Evolutionary conservation across 1,140 invertebrate species (phyloP), one percentile per base, ranked within the genome.

Genomic region (Eriocheir sinensis): DNA sequence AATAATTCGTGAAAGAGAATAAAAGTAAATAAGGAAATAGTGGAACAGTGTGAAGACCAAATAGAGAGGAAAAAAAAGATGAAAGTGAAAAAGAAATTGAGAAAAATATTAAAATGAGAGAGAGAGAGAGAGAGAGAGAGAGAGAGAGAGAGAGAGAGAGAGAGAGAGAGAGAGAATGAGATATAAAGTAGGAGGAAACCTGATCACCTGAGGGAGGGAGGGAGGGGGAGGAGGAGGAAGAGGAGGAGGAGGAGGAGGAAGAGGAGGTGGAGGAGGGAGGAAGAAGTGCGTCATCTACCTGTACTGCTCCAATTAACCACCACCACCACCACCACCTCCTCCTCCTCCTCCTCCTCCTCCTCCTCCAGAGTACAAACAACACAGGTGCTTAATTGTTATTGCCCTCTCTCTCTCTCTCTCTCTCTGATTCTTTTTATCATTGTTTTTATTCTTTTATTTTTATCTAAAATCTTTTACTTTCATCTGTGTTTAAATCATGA

Each of bases 271-370:
- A 72, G 60, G 27, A 72, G 60, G 8, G 21, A n/a, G 60, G n/a
- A n/a, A 72, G 21, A 72, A n/a, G 60, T 72, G 60, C 8, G 9
- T 48, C 85, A 40, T 48, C 85, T 48, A 86, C 83, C 83, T 40
- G 36, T 41, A n/a, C 30, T 41, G 40, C 83, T 41, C 34, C 83
- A 38, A 32, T 36, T 21, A 38, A 86, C 83, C 83, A 34, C 83
- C 83, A 27, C 34, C 86, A 30, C 86, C 86, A 2, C 36, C 38
- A 30, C 38, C 86, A 9, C 21, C 44, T 48, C 86, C 86, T 89
- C 44, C 85, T 44, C 81, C 34, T 44, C 85, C 85, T 44, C 85
- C 34, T 44, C 85, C 85, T 86, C 85, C 60, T 72, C 48, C 48
- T 53, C 38, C 38, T 85, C n/a, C 15, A 17, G 32, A 34, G 32